These are phyloP conservation scores for Plotosus lineatus DNA, from an alignment of 2,113 vertebrate species.

Conservation along the genomic window DNA sequence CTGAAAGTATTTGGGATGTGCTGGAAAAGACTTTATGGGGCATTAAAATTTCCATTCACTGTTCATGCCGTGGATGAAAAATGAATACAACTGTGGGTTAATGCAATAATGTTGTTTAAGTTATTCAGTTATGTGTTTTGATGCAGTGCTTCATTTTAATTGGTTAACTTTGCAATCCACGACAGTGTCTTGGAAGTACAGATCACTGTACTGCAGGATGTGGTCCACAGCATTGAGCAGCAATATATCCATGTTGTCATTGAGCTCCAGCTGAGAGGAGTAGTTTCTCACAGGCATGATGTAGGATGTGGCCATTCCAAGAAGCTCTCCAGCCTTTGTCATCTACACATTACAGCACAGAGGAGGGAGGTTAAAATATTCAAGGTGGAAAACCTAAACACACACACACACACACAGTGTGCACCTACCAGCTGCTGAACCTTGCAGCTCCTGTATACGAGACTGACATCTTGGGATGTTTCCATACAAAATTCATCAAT, in stretches of 20 bases:
- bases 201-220: constrained; percentile 67
- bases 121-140: too few species aligned
- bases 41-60: too few species aligned
- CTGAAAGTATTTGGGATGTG: too few species aligned
- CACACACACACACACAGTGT: background rate
- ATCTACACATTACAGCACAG: constrained; percentile 59
- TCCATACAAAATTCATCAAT: constrained; percentile 62
- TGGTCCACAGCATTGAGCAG: constrained; percentile 70
- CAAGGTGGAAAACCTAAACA: background rate
- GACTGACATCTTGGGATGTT: constrained; percentile 50
- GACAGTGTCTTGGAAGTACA: constrained; percentile 62
- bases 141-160: background rate
- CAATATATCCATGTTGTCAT: constrained; percentile 63
- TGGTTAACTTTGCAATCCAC: background rate
- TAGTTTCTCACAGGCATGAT: constrained; percentile 74
- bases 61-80: too few species aligned
- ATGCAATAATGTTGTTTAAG: too few species aligned
- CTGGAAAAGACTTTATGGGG: too few species aligned
- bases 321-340: constrained; percentile 55
- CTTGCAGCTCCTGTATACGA: constrained; percentile 59
- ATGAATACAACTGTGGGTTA: too few species aligned
- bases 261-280: constrained; percentile 61
- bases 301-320: constrained; percentile 71
- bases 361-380: background rate
- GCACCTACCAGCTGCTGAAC: constrained; percentile 57